A percentile compares a stretch with the other conserved stretches of the same genome.
phyloP scores from a whole-genome alignment of 1,140 invertebrate genomes.

The Trichonephila clavata region DNA sequence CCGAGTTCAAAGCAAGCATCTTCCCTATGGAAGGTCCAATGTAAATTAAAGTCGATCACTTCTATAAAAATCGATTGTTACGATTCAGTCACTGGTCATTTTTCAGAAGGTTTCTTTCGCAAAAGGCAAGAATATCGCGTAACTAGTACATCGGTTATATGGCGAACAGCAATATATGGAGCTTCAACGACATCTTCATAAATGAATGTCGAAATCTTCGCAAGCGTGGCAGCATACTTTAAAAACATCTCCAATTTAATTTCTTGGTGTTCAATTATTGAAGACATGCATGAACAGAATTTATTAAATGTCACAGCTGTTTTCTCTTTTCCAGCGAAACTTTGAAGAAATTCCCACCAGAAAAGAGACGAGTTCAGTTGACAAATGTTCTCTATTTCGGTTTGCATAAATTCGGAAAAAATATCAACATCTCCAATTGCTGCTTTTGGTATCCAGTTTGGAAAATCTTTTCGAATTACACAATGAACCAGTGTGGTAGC shows the following conservation, averaged over 20 bases:
- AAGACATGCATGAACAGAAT: background rate
- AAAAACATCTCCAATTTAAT: background rate
- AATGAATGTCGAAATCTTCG: background rate
- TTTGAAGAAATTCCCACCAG: background rate
- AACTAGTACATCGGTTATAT: background rate
- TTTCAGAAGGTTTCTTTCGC: no score
- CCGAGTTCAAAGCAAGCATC: no score
- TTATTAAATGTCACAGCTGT: background rate
- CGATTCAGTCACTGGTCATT: no score
- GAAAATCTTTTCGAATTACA: background rate
- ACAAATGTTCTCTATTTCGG: background rate
- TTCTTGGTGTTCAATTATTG: background rate
- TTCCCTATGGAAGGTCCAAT: no score
- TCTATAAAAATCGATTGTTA: no score
- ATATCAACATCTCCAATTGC: no score
- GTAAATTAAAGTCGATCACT: no score
- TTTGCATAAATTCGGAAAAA: rapidly evolving
- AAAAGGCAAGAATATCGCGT: background rate
- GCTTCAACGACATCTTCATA: background rate
- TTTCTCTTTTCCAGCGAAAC: background rate
- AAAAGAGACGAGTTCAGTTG: background rate
- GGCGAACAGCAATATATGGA: background rate
- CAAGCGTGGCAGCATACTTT: background rate
- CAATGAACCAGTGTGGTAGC: background rate
- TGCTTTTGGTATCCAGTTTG: background rate